Base-by-base conservation (phyloP, 2,888 invertebrate genomes). In the Podotricha telesiphe region DNA sequence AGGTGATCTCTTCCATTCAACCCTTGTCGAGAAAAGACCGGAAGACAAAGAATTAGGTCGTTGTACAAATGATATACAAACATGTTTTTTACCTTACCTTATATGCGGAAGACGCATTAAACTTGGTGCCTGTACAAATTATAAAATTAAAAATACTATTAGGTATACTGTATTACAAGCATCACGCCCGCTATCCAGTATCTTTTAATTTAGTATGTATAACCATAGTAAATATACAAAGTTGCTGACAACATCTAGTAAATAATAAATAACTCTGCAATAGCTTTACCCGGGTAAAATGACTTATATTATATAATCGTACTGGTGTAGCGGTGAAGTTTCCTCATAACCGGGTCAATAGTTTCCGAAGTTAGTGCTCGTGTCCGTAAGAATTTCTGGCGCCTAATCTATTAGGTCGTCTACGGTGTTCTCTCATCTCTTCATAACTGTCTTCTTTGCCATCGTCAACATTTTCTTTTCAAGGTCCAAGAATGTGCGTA, bases 331-430 rank as follows among this genome's bases (percentile, higher is more conserved):
- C 62, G 62, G 62, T 62, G 62, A 62, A 62, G 62, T 62, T 62
- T 62, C 48, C 45, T 62, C 62, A 62, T 62, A 48, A 62, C 62
- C 62, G 62, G 47, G 62, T 62, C 62, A 62, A 62, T 62, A 34
- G 62, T 62, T 62, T 37, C 48, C 48, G 48, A 62, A 62, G 47
- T 62, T 62, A 62, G 62, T 61, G 61, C 17, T 48, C 34, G 59
- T 42, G 58, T 62, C 47, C 62, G 62, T 62, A 37, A 22, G 62
- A 62, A 19, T 37, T 62, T 37, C 62, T 62, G 62, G 62, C 62
- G 62, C 62, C 62, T 62, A 62, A 62, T 62, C 62, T 62, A 62
- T 62, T 62, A 62, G 62, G 62, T 62, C 62, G 62, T 48, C 62
- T 62, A 62, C 48, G 48, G 34, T 62, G 62, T 62, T 62, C 48